Evolutionary conservation across 2,797 vertebrate species (phyloP), one percentile per base, ranked within the genome.

Genomic region (Sylvia borin): DNA sequence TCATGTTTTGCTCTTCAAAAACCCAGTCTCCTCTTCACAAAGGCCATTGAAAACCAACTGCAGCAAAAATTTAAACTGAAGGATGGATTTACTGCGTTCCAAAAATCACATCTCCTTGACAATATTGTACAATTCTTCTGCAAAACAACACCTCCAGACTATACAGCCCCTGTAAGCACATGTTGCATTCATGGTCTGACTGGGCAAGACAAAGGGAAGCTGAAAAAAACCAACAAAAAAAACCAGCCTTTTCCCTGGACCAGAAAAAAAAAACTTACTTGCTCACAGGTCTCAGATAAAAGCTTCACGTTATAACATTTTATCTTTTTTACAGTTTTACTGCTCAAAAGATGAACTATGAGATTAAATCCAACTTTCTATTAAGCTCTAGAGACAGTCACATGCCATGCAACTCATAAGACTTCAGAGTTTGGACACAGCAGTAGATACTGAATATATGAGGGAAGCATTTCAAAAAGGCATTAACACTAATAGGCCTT

Each of bases 291-390:
- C 65, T 77, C 84, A 81, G 57, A 84, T 91, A 92, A 92, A 95
- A 95, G 89, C 74, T 88, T 70, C 43, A 24, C 1, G 1, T 94
- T 91, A 81, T 64, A 91, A 75, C 70, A 92, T 70, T 90, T 93
- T 88, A 94, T 85, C 93, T 76, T 42, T 76, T 54, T 86, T 93
- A 94, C 88, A 77, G 55, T 92, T 96, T 95, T 91, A 96, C 47
- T 47, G 45, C 68, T 84, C 61, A 57, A 53, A 93, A 87, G 71
- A 79, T 75, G 65, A 95, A 95, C 77, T 85, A 32, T 38, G 43
- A 81, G 87, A 94, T 95, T 95, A 96, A 95, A 95, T 75, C 48
- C 58, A 75, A 64, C 61, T 94, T 94, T 77, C 86, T 72, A 61
- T 84, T 88, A 93, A 84, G 16, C 90, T 93, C 92, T 45, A 88